These are phyloP conservation scores for Acrobasis repandana DNA, from an alignment of 2,888 invertebrate genomes.

Conservation along the genomic window DNA sequence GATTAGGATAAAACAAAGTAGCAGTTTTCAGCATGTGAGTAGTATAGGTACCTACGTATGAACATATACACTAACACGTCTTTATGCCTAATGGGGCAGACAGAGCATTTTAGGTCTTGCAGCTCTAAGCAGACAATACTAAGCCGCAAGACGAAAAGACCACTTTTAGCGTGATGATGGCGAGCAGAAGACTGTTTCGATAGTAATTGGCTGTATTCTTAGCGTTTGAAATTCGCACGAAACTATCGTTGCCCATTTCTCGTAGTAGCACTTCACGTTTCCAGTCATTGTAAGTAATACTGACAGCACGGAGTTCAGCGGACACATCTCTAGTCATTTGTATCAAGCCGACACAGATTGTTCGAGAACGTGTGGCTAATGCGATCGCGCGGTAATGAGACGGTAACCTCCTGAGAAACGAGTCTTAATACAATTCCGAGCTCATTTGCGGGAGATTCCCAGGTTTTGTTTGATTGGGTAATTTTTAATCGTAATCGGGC, in stretches of 20 bases:
- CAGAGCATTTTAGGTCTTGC: too few species aligned
- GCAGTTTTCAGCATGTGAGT: too few species aligned
- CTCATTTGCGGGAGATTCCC: background rate
- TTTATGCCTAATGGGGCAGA: too few species aligned
- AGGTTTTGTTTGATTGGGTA: slow-evolving; percentile 4
- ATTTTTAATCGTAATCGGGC: slow-evolving; percentile 8
- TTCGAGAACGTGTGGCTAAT: slow-evolving; percentile 18
- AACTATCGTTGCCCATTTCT: background rate
- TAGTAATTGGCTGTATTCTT: too few species aligned
- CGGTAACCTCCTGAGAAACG: slow-evolving; percentile 12
- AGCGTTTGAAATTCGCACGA: too few species aligned
- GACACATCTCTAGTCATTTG: slow-evolving; percentile 15
- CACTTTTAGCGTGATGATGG: too few species aligned
- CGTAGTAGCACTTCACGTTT: background rate
- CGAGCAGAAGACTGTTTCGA: too few species aligned
- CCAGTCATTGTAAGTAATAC: slow-evolving; percentile 7
- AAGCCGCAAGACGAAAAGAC: too few species aligned
- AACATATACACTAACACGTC: too few species aligned
- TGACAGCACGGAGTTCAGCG: slow-evolving; percentile 1
- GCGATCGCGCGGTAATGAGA: slow-evolving; percentile 16
- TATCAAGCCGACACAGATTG: slow-evolving; percentile 8
- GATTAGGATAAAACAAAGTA: too few species aligned
- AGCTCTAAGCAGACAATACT: too few species aligned
- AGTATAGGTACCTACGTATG: too few species aligned
- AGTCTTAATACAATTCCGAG: slow-evolving; percentile 9